A percentile compares a stretch with the other conserved stretches of the same genome.
phyloP scores from a whole-genome alignment of 2,113 vertebrate species.

The Eolophus roseicapilla region DNA sequence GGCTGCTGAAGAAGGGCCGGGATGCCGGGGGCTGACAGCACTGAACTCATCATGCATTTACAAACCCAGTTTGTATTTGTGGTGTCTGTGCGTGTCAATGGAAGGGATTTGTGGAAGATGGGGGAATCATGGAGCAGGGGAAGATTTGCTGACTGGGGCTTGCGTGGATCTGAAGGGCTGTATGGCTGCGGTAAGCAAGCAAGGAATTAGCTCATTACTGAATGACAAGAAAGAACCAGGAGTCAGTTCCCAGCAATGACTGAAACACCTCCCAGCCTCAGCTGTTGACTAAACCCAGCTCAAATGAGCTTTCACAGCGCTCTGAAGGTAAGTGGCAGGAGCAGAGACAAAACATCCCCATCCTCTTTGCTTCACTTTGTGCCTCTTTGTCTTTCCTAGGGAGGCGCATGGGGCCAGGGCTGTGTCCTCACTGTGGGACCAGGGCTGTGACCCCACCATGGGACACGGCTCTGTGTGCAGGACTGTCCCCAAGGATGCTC shows the following conservation, averaged over 20 bases:
- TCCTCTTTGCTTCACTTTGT: not conserved
- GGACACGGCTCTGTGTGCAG: fast-evolving
- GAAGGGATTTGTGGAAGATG: not conserved
- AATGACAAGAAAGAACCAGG: not conserved
- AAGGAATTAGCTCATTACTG: not conserved
- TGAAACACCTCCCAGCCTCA: not conserved
- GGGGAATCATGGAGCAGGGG: fast-evolving
- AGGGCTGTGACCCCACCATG: fast-evolving
- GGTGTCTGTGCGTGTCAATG: not conserved
- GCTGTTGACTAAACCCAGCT: not conserved
- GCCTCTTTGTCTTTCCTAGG: not conserved
- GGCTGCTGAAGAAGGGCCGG: not conserved
- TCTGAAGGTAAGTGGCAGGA: not conserved
- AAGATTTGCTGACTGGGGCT: not conserved
- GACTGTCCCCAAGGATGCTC: not conserved
- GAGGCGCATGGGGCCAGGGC: fast-evolving
- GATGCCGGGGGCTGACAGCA: not conserved
- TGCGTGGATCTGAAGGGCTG: not conserved
- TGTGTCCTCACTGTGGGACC: fast-evolving
- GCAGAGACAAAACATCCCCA: not conserved
- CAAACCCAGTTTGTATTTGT: not conserved
- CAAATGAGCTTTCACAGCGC: not conserved
- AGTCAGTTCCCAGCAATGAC: not conserved
- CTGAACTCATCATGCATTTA: not conserved
- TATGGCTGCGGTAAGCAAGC: not conserved